A percentile compares a stretch with the other conserved stretches of the same genome.
These are phyloP conservation scores for Arenaria interpres DNA, from an alignment of 2,113 vertebrate species.

Conservation along the genomic window DNA sequence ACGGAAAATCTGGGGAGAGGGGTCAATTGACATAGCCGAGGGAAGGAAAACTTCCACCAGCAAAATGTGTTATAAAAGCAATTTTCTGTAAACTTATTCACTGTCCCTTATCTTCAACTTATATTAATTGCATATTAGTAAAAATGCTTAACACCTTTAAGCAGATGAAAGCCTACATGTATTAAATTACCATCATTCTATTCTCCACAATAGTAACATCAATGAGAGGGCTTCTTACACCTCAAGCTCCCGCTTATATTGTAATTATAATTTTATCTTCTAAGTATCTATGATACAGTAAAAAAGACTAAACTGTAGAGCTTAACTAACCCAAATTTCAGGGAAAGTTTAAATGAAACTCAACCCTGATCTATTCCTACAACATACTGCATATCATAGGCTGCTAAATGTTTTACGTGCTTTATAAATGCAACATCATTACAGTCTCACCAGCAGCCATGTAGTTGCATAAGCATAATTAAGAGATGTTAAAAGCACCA, in stretches of 20 bases:
- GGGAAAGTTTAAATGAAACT: not conserved
- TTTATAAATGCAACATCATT: not conserved
- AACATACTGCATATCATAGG: not conserved
- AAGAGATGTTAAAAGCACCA: not conserved
- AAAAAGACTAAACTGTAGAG: not conserved
- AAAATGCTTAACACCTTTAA: not conserved
- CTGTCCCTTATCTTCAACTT: not conserved
- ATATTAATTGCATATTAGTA: not conserved
- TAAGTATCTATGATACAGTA: not conserved
- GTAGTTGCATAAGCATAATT: not conserved
- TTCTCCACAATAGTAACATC: not conserved
- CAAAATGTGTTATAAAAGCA: not conserved
- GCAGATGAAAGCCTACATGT: not conserved
- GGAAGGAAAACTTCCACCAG: not conserved
- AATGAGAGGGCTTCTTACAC: not conserved
- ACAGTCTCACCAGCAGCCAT: not conserved
- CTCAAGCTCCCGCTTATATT: not conserved
- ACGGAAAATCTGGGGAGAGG: not conserved
- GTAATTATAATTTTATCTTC: not conserved
- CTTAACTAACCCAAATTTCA: not conserved
- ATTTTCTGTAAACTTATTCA: not conserved
- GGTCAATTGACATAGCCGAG: accelerated
- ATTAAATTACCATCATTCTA: not conserved
- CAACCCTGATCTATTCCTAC: not conserved
- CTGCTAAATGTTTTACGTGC: not conserved